phyloP scores from a whole-genome alignment of 2,888 invertebrate genomes.

The Ennomos fuscantarius region DNA sequence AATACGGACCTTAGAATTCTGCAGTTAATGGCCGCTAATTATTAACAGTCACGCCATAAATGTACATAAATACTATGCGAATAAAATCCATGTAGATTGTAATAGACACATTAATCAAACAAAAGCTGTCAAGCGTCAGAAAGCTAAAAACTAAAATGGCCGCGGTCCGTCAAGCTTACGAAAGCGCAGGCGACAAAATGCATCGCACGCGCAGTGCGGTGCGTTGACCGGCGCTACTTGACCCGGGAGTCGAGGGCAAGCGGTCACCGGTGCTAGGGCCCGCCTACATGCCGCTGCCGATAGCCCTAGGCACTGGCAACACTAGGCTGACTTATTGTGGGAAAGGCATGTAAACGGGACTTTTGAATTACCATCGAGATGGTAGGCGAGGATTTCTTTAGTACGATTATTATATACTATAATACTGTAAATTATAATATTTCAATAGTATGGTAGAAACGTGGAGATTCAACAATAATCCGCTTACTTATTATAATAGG shows the following conservation, averaged over 20 bases:
- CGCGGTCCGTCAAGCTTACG: constrained; percentile 50
- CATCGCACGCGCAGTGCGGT: constrained; percentile 54
- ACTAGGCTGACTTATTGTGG: constrained; percentile 42
- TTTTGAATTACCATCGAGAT: constrained; percentile 19
- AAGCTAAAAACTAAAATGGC: constrained; percentile 49
- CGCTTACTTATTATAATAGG: no score
- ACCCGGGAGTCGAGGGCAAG: constrained; percentile 75
- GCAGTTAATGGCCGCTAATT: no score
- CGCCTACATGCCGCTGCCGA: constrained; percentile 53
- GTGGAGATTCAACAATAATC: constrained; percentile 12
- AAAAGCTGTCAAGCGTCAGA: background rate
- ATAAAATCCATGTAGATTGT: no score
- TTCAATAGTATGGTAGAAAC: constrained; percentile 12
- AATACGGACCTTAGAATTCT: no score
- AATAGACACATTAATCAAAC: background rate
- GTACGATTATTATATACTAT: constrained; percentile 18
- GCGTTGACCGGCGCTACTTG: constrained; percentile 70
- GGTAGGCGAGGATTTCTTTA: constrained; percentile 15
- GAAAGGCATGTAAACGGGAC: constrained; percentile 39
- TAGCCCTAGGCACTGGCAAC: constrained; percentile 47
- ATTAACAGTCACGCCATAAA: no score
- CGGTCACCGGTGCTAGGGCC: constrained; percentile 71
- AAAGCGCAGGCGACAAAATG: constrained; percentile 65
- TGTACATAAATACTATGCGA: no score
- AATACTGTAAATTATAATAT: constrained; percentile 1